Conservation (phyloP, 2,888 invertebrate species). For the Euproctis similis region DNA sequence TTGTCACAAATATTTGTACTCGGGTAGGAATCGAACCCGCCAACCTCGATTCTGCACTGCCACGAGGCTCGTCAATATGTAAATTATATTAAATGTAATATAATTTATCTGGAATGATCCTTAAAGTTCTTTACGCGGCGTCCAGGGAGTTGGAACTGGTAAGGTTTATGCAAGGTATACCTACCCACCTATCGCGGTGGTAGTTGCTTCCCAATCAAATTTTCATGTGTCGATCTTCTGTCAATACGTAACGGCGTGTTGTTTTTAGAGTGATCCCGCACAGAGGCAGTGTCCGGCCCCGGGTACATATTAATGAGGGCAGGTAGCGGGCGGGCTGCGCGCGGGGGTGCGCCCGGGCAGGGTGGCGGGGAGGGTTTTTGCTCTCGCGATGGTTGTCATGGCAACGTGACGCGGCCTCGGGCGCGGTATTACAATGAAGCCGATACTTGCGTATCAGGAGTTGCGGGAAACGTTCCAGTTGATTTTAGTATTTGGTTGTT, state of each 20-base stretch:
- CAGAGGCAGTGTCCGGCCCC: constrained; percentile 57
- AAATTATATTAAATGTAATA: no score
- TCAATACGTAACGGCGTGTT: constrained; percentile 36
- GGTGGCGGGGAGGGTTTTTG: constrained; percentile 24
- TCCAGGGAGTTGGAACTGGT: no score
- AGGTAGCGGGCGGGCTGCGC: constrained; percentile 35
- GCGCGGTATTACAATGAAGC: constrained; percentile 59
- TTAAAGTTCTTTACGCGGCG: no score
- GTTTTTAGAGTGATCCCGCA: constrained; percentile 40
- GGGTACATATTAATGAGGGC: constrained; percentile 69
- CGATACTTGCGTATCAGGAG: constrained; percentile 39
- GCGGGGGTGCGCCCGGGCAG: constrained; percentile 18
- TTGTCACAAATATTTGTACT: no score
- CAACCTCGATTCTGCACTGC: no score
- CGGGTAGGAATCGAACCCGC: no score
- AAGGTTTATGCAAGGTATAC: no score
- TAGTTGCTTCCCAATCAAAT: constrained; percentile 33
- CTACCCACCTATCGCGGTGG: no score
- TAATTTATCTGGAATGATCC: no score
- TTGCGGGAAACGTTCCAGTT: constrained; percentile 18
- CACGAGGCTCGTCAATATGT: no score
- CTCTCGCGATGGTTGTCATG: constrained; percentile 47
- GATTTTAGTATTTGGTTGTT: constrained; percentile 1
- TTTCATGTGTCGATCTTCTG: constrained; percentile 39
- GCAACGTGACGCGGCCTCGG: constrained; percentile 67